These are phyloP conservation scores for Cochlearius cochlearius DNA, from an alignment of 2,113 vertebrate species.

Conservation along the genomic window DNA sequence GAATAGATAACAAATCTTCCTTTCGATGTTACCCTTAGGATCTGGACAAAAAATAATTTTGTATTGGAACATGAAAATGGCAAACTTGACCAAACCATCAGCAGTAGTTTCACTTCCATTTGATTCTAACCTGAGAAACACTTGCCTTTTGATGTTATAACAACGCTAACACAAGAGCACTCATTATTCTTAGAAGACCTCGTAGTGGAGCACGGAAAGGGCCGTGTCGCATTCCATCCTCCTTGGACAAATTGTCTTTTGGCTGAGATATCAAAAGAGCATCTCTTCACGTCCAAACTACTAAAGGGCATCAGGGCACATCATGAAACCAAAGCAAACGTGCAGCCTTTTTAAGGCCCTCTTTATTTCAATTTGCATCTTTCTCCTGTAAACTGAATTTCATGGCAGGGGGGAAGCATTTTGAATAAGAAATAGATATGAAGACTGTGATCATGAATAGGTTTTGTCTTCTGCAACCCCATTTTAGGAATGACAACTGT, in stretches of 20 bases:
- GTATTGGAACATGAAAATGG: background rate
- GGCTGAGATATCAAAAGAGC: background rate
- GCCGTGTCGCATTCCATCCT: background rate
- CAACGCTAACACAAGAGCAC: background rate
- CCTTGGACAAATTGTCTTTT: background rate
- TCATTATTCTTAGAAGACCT: background rate
- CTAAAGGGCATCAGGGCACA: background rate
- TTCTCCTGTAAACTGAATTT: background rate
- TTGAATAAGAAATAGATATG: background rate
- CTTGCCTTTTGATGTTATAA: background rate
- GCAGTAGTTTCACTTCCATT: background rate
- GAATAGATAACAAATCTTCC: background rate
- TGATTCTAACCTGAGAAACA: background rate
- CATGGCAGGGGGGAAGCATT: rapidly evolving
- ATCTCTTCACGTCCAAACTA: background rate
- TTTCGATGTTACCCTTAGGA: slow-evolving; percentile 20
- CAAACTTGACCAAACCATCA: background rate
- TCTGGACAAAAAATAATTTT: background rate
- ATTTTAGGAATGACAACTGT: background rate
- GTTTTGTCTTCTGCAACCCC: background rate
- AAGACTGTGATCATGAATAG: background rate
- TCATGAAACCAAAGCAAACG: background rate
- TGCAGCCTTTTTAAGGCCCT: background rate
- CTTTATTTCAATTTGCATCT: background rate
- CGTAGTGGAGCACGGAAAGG: background rate